Conservation (phyloP, 2,888 invertebrate genomes). For the Liodrosophila aerea region DNA sequence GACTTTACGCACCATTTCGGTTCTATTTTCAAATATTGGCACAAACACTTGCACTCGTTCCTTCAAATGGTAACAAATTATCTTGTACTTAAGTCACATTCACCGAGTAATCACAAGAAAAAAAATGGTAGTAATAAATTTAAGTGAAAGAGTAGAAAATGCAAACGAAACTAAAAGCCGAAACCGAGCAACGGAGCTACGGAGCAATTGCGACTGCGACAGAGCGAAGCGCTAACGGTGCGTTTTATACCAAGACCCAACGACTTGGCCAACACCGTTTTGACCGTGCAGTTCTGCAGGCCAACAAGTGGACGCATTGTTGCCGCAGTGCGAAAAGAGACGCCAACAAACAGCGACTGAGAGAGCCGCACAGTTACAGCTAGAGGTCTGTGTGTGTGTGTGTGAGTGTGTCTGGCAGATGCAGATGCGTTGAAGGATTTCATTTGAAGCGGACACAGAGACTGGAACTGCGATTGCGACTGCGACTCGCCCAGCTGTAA, state of each 20-base stretch:
- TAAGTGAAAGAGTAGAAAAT: constrained; percentile 4
- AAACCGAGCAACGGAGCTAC: constrained; percentile 52
- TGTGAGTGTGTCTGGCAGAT: constrained; percentile 5
- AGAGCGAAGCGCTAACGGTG: constrained; percentile 53
- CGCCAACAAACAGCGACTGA: constrained; percentile 4
- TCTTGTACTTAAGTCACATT: not conserved
- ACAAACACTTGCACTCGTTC: no score
- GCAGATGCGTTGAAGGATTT: constrained; percentile 50
- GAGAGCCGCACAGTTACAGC: no score
- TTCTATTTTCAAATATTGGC: no score
- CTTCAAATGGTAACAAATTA: no score
- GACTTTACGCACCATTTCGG: no score
- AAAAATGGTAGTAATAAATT: not conserved
- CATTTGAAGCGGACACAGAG: not conserved
- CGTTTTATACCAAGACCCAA: constrained; percentile 57
- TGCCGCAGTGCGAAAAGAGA: no score
- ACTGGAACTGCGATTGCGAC: not conserved
- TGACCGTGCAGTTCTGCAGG: constrained; percentile 51
- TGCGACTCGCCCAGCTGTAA: constrained; percentile 29
- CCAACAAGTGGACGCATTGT: constrained; percentile 59
- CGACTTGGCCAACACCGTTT: constrained; percentile 37
- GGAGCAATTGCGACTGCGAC: constrained; percentile 65
- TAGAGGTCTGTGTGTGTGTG: no score
- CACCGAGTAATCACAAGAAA: not conserved
- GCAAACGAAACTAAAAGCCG: constrained; percentile 9